Evolutionary conservation across 2,113 vertebrate genomes (phyloP), one percentile per base, ranked within the genome.

Genomic region (Tychaedon coryphoeus): DNA sequence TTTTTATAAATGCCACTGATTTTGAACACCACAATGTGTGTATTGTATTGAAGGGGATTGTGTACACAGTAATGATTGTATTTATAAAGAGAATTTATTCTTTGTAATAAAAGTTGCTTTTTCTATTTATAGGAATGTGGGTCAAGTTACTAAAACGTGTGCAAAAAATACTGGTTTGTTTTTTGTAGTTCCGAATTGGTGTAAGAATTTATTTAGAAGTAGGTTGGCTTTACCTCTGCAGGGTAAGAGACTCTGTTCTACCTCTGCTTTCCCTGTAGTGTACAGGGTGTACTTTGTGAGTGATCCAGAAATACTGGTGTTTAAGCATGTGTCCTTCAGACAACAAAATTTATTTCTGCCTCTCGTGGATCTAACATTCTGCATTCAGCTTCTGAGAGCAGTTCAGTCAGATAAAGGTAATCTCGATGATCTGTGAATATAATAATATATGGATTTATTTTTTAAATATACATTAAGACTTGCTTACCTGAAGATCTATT

Each of bases 21-120:
- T 96, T 88, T 80, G 48, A 84, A 57, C 65, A 86, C 80, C 60
- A 66, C 33, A 7, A 8, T 57, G 47, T 92, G 43, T 91, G n/a
- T 97, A 73, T 97, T 89, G 94, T 97, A 77, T 97, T 89, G 95
- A 89, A 92, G 75, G 82, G 75, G n/a, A 72, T 90, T 97, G 57
- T 94, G 47, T 96, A 92, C 87, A 95, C 81, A 65, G 75, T 60
- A 79, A 76, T 88, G 64, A 78, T 89, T 96, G 71, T 97, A 98
- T 96, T 95, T 97, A 95, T 97, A 95, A 95, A 97, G 79, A 96
- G 82, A 96, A 73, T 95, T 58, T 97, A 83, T 96, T 96, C 86
- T 97, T 98, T 94, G 95, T 95, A 98, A 97, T 98, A 97, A 98
- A 97, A 93, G 60, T 40, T 96, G 51, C 78, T 92, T 97, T 95